phyloP scores from a whole-genome alignment of 2,888 invertebrate species.

The Autographa gamma region DNA sequence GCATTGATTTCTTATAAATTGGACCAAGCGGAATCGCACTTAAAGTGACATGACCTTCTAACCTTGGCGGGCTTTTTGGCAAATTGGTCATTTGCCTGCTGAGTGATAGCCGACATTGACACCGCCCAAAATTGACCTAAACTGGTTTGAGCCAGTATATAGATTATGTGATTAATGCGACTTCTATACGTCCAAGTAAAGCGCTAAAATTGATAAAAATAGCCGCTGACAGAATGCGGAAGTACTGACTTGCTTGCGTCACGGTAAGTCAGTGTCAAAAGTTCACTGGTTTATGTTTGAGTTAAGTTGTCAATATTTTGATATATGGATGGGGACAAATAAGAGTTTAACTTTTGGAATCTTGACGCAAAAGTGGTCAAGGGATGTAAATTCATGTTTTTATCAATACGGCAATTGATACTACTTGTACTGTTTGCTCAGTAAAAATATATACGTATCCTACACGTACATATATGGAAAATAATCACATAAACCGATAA shows the following conservation, averaged over 20 bases:
- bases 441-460: no score
- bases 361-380: background rate
- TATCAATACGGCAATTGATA: background rate
- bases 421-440: background rate
- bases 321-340: background rate
- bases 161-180: background rate
- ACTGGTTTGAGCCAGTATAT: conserved; percentile 33
- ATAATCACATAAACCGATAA: no score
- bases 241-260: background rate
- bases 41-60: conserved; percentile 64
- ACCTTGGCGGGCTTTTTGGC: conserved; percentile 76
- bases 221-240: background rate
- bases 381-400: background rate
- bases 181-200: background rate
- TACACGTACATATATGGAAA: no score
- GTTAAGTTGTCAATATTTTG: background rate
- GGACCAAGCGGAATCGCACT: conserved; percentile 27
- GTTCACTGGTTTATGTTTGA: background rate
- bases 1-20: conserved; percentile 35
- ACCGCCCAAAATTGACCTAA: conserved; percentile 53
- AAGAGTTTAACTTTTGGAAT: background rate
- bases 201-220: background rate
- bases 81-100: conserved; percentile 72
- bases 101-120: conserved; percentile 60
- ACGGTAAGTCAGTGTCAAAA: background rate